These are phyloP conservation scores for Acleris sparsana DNA, from an alignment of 2,888 invertebrate species.

Conservation along the genomic window DNA sequence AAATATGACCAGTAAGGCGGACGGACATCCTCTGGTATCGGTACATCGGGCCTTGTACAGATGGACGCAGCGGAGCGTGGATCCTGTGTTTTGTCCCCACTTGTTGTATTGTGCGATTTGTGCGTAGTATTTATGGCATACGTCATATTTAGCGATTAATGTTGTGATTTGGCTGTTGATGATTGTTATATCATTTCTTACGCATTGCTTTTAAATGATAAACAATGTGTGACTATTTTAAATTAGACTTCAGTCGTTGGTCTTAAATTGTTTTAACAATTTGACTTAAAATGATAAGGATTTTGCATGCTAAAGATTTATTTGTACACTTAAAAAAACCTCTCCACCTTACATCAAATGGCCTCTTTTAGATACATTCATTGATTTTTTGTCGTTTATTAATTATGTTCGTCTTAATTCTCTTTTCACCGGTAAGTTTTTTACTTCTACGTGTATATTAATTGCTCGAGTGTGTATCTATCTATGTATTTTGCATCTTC, in stretches of 20 bases:
- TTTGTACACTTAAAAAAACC: no score
- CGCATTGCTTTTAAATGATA: no score
- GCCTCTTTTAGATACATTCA: no score
- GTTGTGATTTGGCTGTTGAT: background rate
- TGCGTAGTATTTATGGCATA: conserved; percentile 12
- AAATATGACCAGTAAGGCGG: conserved; percentile 36
- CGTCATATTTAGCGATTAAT: conserved; percentile 22
- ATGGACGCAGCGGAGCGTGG: conserved; percentile 47
- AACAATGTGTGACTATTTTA: no score
- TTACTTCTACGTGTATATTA: background rate
- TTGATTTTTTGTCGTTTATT: no score
- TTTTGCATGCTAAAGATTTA: no score
- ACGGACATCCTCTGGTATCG: conserved; percentile 47
- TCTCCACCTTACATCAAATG: no score
- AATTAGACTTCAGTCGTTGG: no score
- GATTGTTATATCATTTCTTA: no score
- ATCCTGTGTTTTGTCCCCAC: conserved; percentile 50
- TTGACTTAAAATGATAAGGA: no score
- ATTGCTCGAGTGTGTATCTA: background rate
- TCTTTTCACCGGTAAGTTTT: background rate
- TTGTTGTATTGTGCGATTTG: conserved; percentile 20
- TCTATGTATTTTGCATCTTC: conserved; percentile 15
- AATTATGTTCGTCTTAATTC: background rate
- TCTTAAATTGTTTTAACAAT: no score
- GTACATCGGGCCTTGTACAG: conserved; percentile 43